These are phyloP conservation scores for Pollenia amentaria DNA, from an alignment of 2,888 invertebrate species.

Conservation along the genomic window DNA sequence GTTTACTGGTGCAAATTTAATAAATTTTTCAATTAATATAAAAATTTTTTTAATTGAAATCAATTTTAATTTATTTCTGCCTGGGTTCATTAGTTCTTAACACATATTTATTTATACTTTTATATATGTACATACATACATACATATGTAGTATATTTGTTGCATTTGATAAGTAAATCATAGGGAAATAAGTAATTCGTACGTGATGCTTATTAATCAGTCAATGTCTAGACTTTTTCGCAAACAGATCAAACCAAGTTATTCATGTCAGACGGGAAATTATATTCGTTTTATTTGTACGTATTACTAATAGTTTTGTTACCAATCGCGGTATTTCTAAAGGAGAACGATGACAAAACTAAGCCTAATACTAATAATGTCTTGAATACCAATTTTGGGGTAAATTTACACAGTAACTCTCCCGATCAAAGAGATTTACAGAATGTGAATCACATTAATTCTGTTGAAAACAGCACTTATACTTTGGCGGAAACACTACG, in stretches of 20 bases:
- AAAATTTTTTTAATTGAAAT: no score
- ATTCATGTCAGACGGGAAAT: conserved; percentile 40
- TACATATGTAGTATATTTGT: neutral
- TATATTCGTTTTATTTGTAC: conserved; percentile 23
- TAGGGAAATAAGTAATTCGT: conserved; percentile 15
- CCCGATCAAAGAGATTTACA: neutral
- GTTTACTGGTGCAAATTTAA: no score
- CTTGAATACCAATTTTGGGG: neutral
- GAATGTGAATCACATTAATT: neutral
- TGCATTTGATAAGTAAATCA: conserved; percentile 36
- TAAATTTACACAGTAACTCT: neutral
- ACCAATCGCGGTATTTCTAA: conserved; percentile 3
- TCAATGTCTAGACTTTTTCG: conserved; percentile 40
- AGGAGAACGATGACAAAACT: neutral
- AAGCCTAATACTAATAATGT: neutral
- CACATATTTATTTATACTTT: no score
- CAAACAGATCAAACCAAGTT: conserved; percentile 33
- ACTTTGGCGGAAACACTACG: conserved; percentile 54
- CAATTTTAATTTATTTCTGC: no score
- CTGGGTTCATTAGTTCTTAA: no score
- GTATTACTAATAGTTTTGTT: conserved; percentile 6
- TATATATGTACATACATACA: neutral
- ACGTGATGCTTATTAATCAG: conserved; percentile 41
- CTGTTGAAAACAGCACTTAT: neutral
- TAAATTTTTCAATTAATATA: no score